A percentile compares a stretch with the other conserved stretches of the same genome.
Conservation (phyloP, 2,113 vertebrate genomes). For the Parotia lawesii region DNA sequence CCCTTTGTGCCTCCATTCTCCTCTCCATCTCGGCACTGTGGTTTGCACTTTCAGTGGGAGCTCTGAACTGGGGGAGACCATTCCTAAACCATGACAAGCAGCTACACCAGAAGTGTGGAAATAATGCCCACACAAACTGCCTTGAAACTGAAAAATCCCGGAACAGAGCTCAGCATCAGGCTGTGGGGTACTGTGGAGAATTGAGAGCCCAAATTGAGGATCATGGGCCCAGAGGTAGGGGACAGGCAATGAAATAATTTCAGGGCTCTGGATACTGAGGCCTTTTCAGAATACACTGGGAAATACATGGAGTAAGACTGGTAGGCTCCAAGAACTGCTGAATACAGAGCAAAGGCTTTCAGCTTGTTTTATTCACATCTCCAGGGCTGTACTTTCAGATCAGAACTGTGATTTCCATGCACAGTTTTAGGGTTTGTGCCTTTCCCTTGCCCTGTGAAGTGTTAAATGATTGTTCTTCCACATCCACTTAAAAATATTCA, state of each 20-base stretch:
- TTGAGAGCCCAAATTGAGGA: not conserved
- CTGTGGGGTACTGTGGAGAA: not conserved
- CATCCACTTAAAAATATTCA: not conserved
- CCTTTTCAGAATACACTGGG: not conserved
- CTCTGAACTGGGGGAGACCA: not conserved
- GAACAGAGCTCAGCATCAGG: not conserved
- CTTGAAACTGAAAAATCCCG: not conserved
- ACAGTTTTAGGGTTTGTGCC: not conserved
- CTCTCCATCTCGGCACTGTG: not conserved
- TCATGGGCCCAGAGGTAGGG: not conserved
- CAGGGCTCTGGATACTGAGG: not conserved
- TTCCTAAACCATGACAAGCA: not conserved
- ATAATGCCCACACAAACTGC: not conserved
- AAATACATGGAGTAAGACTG: not conserved
- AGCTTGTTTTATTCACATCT: not conserved
- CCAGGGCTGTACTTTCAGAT: not conserved
- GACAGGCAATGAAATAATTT: not conserved
- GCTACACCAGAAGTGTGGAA: not conserved
- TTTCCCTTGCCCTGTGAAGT: not conserved
- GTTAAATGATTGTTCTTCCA: rapidly evolving
- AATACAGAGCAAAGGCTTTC: not conserved
- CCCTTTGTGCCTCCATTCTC: not conserved
- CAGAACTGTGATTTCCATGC: not conserved
- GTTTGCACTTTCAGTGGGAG: not conserved
- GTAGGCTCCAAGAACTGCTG: not conserved